These are phyloP conservation scores for Hippocampus mohnikei DNA, from an alignment of 2,113 vertebrate genomes.

Conservation along the genomic window DNA sequence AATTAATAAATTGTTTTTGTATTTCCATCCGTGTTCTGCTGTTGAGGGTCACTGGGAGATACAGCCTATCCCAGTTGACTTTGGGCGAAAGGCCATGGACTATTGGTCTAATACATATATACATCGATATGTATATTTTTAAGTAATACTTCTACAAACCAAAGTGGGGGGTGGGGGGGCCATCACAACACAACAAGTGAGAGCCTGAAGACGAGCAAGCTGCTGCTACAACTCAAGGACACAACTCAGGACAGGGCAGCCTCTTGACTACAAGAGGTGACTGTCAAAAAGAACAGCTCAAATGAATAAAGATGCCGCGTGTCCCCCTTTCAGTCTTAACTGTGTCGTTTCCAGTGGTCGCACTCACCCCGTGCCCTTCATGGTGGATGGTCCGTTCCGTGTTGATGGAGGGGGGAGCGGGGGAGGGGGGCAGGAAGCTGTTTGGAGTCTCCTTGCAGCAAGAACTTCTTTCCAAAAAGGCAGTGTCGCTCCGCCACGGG, in stretches of 20 bases:
- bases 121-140: not conserved
- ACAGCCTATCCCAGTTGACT: not conserved
- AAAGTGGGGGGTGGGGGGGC: not conserved
- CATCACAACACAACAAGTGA: slow-evolving; percentile 36
- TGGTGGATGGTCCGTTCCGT: slow-evolving; percentile 56
- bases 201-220: not conserved
- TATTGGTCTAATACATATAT: too few species aligned
- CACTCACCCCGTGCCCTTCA: slow-evolving; percentile 78
- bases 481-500: slow-evolving; percentile 66
- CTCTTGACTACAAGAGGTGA: slow-evolving; percentile 31
- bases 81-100: not conserved
- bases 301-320: not conserved
- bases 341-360: slow-evolving; percentile 32
- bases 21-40: not conserved
- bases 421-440: slow-evolving; percentile 33
- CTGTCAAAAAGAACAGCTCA: not conserved
- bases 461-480: slow-evolving; percentile 31
- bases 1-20: not conserved
- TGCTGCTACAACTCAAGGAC: slow-evolving; percentile 55
- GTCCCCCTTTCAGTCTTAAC: not conserved
- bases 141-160: not conserved
- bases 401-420: slow-evolving; percentile 1
- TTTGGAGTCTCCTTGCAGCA: slow-evolving; percentile 58
- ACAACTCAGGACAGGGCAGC: slow-evolving; percentile 15
- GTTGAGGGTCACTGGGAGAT: not conserved